Percentiles rank a stretch among this genome's conserved stretches.
phyloP scores from a whole-genome alignment of 2,113 vertebrate species.

The Nyctereutes procyonoides region DNA sequence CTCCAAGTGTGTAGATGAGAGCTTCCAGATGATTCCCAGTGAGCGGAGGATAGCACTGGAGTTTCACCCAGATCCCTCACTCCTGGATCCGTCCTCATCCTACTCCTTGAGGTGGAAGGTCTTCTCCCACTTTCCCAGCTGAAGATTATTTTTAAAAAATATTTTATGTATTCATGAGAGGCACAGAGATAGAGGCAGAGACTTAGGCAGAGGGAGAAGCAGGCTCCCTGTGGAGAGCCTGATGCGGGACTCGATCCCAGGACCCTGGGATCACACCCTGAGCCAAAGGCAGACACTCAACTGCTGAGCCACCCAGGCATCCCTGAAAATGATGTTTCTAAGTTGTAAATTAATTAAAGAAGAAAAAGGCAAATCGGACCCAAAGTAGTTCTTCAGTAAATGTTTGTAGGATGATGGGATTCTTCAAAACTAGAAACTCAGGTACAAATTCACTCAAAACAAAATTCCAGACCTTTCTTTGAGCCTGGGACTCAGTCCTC shows the following conservation, averaged over 20 bases:
- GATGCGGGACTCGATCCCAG: too few relatives aligned
- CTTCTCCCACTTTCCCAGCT: neutral
- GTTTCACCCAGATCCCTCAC: too few relatives aligned
- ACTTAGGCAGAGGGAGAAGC: too few relatives aligned
- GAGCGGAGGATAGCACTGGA: rapidly evolving
- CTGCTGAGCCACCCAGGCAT: too few relatives aligned
- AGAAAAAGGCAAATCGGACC: neutral
- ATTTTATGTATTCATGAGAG: too few relatives aligned
- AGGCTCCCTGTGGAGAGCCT: too few relatives aligned
- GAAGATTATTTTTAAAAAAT: neutral
- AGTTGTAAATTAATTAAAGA: neutral
- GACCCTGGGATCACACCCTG: too few relatives aligned
- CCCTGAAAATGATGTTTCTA: neutral
- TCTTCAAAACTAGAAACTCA: conserved; percentile 46
- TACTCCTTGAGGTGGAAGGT: neutral
- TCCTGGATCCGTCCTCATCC: rapidly evolving
- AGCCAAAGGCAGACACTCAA: too few relatives aligned
- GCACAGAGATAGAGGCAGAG: too few relatives aligned
- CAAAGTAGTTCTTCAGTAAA: conserved; percentile 49
- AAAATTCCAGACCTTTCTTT: neutral
- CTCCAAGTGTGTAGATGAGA: too few relatives aligned
- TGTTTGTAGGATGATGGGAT: conserved; percentile 48
- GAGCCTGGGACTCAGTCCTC: neutral
- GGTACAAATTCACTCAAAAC: conserved; percentile 10
- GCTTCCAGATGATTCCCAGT: neutral